phyloP scores from a whole-genome alignment of 2,888 invertebrate species.

The Gortyna flavago region DNA sequence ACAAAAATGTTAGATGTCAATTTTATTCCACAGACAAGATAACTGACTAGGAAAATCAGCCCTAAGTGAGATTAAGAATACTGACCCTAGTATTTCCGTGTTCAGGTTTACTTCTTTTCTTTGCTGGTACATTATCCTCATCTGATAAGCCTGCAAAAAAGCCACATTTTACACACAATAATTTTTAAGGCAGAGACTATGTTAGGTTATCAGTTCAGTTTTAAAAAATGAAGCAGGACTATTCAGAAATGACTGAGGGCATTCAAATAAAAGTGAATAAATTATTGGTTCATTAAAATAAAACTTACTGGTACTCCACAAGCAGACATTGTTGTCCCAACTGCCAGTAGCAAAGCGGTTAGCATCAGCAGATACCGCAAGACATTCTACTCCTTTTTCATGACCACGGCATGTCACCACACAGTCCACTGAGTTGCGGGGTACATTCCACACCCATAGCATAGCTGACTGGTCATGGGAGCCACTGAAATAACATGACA shows the following conservation, averaged over 20 bases:
- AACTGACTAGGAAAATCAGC: background rate
- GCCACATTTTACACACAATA: no score
- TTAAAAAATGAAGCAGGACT: no score
- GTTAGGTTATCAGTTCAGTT: no score
- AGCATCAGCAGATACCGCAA: constrained; percentile 93
- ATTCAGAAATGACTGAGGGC: no score
- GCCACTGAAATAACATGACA: constrained; percentile 88
- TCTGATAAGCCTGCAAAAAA: constrained; percentile 85
- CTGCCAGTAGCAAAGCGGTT: constrained; percentile 94
- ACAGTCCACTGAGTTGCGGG: constrained; percentile 93
- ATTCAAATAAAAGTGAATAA: no score
- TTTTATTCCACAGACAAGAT: background rate
- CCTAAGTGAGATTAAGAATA: constrained; percentile 31
- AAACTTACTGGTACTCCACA: constrained; percentile 95
- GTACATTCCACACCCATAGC: constrained; percentile 96
- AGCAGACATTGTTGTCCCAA: constrained; percentile 97
- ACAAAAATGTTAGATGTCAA: no score
- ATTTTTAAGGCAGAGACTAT: no score
- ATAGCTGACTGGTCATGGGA: constrained; percentile 98
- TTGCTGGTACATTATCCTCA: constrained; percentile 89
- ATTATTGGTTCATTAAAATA: background rate
- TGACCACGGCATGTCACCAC: constrained; percentile 96
- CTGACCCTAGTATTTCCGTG: constrained; percentile 90
- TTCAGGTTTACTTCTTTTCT: constrained; percentile 91
- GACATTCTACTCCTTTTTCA: constrained; percentile 97